Evolutionary conservation across 2,113 vertebrate genomes (phyloP).

Genomic region (Gnathonemus longibarbis): DNA sequence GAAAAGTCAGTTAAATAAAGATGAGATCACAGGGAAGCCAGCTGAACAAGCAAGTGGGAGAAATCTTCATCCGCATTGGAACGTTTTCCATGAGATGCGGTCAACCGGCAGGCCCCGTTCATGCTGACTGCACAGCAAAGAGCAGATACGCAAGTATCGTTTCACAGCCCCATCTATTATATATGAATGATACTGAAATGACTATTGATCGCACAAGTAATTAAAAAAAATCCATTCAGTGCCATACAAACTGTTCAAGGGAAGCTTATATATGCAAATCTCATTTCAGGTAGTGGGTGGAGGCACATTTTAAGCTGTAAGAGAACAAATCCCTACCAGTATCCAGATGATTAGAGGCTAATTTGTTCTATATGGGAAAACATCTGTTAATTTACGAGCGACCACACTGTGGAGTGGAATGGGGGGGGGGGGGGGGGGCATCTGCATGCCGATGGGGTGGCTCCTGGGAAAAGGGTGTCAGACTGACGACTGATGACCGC

Average conservation of each 20-base stretch:
- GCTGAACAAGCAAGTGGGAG: neutral
- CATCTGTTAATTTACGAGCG: neutral
- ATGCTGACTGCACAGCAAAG: neutral
- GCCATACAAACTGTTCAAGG: neutral
- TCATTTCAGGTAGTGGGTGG: neutral
- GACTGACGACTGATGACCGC: neutral
- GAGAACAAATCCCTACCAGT: neutral
- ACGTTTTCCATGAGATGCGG: neutral
- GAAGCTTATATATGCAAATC: neutral
- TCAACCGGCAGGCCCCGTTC: neutral
- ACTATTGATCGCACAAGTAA: neutral
- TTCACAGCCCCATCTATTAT: neutral
- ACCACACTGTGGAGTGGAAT: neutral
- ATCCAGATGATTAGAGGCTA: neutral
- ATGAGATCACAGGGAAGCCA: neutral
- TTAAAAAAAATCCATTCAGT: neutral
- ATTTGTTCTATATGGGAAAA: neutral
- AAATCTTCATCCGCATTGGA: neutral
- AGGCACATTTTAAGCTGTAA: neutral
- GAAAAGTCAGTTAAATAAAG: neutral
- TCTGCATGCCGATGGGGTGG: neutral
- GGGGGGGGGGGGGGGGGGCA: neutral
- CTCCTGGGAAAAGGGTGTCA: neutral
- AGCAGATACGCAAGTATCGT: neutral
- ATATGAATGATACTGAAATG: neutral